Evolutionary conservation across 1,140 invertebrate genomes (phyloP), one percentile per base, ranked within the genome.

Genomic region (Cephus cinctus): DNA sequence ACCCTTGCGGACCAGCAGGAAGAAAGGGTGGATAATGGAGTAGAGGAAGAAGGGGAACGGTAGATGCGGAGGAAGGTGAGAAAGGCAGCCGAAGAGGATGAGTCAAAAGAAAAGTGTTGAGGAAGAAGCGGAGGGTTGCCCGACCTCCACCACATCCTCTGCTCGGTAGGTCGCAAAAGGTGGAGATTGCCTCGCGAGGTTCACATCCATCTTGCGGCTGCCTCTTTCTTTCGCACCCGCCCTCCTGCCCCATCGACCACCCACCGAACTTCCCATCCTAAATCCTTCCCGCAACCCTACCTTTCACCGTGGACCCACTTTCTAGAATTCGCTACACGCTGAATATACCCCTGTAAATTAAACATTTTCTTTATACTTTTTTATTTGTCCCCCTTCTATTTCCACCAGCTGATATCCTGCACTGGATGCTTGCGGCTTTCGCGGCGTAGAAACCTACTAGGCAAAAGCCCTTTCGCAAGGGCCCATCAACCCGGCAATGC

Each of bases 401-500:
- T 43, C 30, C 36, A 34, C 47, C 50, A 49, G 42, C 50, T 56
- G 54, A 56, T n/a, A n/a, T 56, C 50, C 49, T 52, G 46, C 50
- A 56, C 52, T 48, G 46, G 51, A 57, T 59, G 59, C 57, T 62
- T 59, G 57, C 43, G 59, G 59, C 57, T 57, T 56, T 54, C 47
- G 52, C 50, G 44, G n/a, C n/a, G n/a, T n/a, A n/a, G n/a, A n/a
- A n/a, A n/a, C n/a, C n/a, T n/a, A n/a, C n/a, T n/a, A n/a, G n/a
- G n/a, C n/a, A n/a, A n/a, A n/a, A n/a, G n/a, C n/a, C n/a, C n/a
- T n/a, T n/a, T n/a, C n/a, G n/a, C n/a, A n/a, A n/a, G n/a, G n/a
- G n/a, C n/a, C n/a, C n/a, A n/a, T n/a, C n/a, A n/a, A n/a, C n/a
- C n/a, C n/a, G n/a, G n/a, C n/a, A n/a, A n/a, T n/a, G n/a, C n/a